Percentiles rank a stretch among this genome's conserved stretches.
Conservation (phyloP, 35 echinoderm and acorn worm species). For the Ptychodera flava region DNA sequence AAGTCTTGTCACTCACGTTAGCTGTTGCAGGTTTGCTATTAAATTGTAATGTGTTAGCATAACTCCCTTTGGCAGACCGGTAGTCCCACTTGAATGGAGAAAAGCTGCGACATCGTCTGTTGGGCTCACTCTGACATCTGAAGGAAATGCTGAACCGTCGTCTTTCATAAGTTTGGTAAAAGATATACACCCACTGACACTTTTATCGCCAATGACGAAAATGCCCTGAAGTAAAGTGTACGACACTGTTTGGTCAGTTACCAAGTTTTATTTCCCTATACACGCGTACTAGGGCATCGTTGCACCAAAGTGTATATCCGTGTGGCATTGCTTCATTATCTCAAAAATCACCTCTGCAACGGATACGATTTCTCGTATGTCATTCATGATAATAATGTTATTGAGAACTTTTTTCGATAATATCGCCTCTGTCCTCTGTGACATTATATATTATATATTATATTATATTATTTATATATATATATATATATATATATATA, state of each 20-base stretch:
- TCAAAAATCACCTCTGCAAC: slow-evolving; percentile 23
- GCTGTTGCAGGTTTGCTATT: slow-evolving; percentile 23
- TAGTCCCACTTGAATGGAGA: slow-evolving; percentile 57
- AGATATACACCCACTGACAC: slow-evolving; percentile 26
- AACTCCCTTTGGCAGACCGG: slow-evolving; percentile 50
- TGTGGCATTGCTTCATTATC: no score
- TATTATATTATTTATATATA: no score
- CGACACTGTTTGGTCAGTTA: neutral
- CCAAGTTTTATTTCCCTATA: no score
- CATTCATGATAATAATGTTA: no score
- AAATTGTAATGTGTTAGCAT: slow-evolving; percentile 42
- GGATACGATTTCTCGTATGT: no score
- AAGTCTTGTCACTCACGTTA: neutral
- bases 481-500: no score
- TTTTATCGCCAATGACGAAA: slow-evolving; percentile 56
- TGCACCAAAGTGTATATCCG: no score
- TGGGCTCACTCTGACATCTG: slow-evolving; percentile 4
- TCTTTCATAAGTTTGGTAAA: slow-evolving; percentile 23
- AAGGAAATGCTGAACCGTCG: slow-evolving; percentile 33
- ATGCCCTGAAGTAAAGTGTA: slow-evolving; percentile 28
- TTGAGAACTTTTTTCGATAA: no score
- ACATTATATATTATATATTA: no score
- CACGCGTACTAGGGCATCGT: no score
- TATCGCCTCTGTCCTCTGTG: no score
- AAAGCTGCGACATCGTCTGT: slow-evolving; percentile 21